Percentiles rank a stretch among this genome's conserved stretches.
Conservation (phyloP, 2,113 vertebrate genomes). For the Pogonocichla stellata region DNA sequence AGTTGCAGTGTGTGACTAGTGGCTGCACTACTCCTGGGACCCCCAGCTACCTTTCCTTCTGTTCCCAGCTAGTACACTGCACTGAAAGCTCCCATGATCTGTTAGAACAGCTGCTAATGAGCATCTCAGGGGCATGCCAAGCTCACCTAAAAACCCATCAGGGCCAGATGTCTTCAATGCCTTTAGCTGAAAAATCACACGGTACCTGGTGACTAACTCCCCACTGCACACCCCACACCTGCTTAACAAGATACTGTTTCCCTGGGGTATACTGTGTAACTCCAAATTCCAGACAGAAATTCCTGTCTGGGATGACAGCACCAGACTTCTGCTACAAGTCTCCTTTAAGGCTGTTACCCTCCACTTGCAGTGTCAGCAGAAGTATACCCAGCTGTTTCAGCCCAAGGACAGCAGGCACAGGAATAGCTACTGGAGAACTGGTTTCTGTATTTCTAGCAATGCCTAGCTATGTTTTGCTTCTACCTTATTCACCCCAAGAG, state of each 20-base stretch:
- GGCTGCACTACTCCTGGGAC: neutral
- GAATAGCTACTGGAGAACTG: neutral
- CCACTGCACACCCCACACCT: neutral
- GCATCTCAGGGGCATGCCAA: neutral
- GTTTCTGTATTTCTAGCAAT: neutral
- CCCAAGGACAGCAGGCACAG: neutral
- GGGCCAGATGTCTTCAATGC: neutral
- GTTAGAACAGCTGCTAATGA: neutral
- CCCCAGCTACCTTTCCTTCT: neutral
- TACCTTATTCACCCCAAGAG: neutral
- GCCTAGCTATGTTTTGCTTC: neutral
- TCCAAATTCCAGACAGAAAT: neutral
- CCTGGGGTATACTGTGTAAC: neutral
- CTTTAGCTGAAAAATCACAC: neutral
- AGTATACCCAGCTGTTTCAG: neutral
- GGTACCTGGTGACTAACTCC: neutral
- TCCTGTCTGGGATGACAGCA: neutral
- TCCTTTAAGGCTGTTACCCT: neutral
- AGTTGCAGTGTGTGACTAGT: constrained; percentile 24
- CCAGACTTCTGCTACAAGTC: neutral
- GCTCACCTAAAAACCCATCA: neutral
- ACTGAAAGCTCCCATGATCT: neutral
- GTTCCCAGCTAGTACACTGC: neutral
- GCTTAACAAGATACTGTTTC: neutral
- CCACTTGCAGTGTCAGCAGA: neutral